phyloP scores from a whole-genome alignment of 1,140 invertebrate species.

The Drosophila auraria region DNA sequence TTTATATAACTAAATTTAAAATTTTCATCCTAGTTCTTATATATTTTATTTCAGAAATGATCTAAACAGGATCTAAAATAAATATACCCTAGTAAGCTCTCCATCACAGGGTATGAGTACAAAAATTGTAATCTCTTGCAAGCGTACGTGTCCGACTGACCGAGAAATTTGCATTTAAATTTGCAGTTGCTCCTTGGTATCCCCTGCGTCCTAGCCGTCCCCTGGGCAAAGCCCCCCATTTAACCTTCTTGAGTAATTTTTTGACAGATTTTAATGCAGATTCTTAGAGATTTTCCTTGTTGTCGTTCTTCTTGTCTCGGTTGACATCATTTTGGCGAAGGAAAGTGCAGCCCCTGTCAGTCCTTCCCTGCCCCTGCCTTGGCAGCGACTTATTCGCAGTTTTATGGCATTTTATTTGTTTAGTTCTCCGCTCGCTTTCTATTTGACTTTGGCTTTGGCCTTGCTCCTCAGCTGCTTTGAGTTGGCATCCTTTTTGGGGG shows the following conservation, averaged over 20 bases:
- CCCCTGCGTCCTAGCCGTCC: background rate
- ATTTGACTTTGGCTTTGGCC: slow-evolving; percentile 42
- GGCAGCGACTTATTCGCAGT: slow-evolving; percentile 18
- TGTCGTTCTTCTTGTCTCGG: slow-evolving; percentile 15
- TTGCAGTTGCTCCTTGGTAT: slow-evolving; percentile 5
- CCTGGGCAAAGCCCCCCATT: background rate
- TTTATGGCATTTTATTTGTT: slow-evolving; percentile 68
- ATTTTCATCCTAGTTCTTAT: too few relatives aligned
- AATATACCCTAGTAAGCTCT: too few relatives aligned
- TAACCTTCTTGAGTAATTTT: slow-evolving; percentile 22
- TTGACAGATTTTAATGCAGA: slow-evolving; percentile 43
- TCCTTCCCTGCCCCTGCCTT: background rate
- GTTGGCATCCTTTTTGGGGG: slow-evolving; percentile 29
- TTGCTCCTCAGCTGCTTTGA: slow-evolving; percentile 43
- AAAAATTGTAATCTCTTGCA: background rate
- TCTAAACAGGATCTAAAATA: too few relatives aligned
- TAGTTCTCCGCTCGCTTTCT: slow-evolving; percentile 45
- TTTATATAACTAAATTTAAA: too few relatives aligned
- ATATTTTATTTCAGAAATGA: too few relatives aligned
- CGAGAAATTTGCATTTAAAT: slow-evolving; percentile 34
- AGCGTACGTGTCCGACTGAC: slow-evolving; percentile 15
- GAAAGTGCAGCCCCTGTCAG: slow-evolving; percentile 26
- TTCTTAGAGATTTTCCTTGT: slow-evolving; percentile 18
- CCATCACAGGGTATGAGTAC: background rate
- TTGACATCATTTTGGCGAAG: slow-evolving; percentile 71